Base-by-base conservation (phyloP, 2,113 vertebrate species). In the Bubo blakistoni region DNA sequence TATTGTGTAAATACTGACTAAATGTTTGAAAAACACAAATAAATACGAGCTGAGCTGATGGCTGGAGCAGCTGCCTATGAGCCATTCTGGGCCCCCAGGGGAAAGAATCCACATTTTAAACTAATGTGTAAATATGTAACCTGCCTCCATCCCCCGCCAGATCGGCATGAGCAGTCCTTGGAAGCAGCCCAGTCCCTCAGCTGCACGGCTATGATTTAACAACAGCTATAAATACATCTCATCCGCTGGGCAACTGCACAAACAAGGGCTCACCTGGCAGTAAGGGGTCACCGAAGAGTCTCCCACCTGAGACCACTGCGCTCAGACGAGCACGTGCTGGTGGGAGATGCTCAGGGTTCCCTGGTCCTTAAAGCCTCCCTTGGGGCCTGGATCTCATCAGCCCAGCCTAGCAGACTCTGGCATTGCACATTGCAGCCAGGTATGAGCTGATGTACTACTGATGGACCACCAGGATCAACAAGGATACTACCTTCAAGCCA, bases 71-170 rank as follows among this genome's bases (percentile, higher is more conserved):
- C 97, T 97, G 97, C 95, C 93, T 94, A 91, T 94, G 95, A 97
- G 94, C 94, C 95, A 94, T 82, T 95, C 96, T 47, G 85, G 93
- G 87, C 69, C 91, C 84, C 94, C 30, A 1, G 51, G 94, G 81
- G 63, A 96, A 96, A 96, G 95, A 97, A 96, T 97, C 93, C 96
- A 96, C 96, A 97, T 97, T 97, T 97, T 97, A 96, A 97, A 95
- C 96, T 95, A 94, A 97, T 95, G 96, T 96, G 97, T 97, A 97
- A 96, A 97, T 97, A 97, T 97, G 97, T 91, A 97, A 97, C 97
- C 97, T 97, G 94, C 95, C 97, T 96, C 93, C 93, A 86, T 82
- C 81, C 91, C 94, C 92, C 16, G 67, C 95, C 95, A 90, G 84
- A 42, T 76, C 71, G 20, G 92, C 26, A 1, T 87, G 91, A 96